Conservation (phyloP, 1,140 invertebrate species). For the Anastrepha obliqua region DNA sequence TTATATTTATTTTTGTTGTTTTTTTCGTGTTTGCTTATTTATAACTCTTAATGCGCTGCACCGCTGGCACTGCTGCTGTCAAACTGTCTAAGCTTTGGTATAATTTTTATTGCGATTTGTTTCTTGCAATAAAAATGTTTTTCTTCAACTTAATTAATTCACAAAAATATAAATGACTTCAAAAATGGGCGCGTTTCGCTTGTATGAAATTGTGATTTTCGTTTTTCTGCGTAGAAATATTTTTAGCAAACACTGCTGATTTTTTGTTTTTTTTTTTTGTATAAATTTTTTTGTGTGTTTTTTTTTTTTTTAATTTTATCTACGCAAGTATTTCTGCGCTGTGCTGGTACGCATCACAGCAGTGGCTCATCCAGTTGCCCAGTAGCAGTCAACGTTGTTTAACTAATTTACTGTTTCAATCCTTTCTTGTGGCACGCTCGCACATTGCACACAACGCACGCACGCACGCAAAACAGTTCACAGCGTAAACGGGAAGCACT, state of each 20-base stretch:
- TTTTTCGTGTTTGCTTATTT: background rate
- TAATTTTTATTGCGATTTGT: background rate
- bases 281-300: background rate
- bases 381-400: too few species aligned
- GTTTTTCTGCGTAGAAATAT: background rate
- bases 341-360: too few species aligned
- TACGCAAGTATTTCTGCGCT: too few species aligned
- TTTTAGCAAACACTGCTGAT: background rate
- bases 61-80: too few species aligned
- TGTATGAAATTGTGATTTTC: background rate
- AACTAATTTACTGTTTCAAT: too few species aligned
- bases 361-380: too few species aligned
- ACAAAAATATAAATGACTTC: background rate
- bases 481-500: background rate
- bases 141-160: background rate
- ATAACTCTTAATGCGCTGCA: background rate
- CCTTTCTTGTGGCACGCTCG: background rate
- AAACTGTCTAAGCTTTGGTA: background rate
- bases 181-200: background rate
- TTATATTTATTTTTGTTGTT: background rate
- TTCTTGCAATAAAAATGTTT: background rate
- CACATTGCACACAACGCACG: background rate
- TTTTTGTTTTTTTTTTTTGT: background rate
- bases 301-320: background rate
- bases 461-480: background rate